Base-by-base conservation (phyloP, 2,888 invertebrate genomes). In the Clunio marinus region DNA sequence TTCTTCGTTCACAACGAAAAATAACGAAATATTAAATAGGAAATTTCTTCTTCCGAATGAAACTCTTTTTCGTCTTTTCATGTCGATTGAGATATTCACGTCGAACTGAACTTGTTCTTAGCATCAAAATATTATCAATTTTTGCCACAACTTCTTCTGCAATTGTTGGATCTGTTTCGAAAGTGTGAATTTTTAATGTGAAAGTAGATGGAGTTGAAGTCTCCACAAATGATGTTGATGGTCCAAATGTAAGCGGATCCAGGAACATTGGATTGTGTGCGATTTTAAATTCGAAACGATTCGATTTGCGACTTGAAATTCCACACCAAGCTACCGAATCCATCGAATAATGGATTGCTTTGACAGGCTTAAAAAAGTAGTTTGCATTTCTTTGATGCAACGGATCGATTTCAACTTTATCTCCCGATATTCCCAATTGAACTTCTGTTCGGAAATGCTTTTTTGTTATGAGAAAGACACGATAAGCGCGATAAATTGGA, bases 371-470 rank as follows among this genome's bases (percentile, higher is more conserved):
- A 55, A 81, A 78, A 83, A 84, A 85, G 75, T 88, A 86, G 70
- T 85, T 86, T 68, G 84, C 81, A 74, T 84, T 85, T 73, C 84
- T 83, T 37, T 85, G 83, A 32, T 87, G 85, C 24, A 90, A 83
- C 0, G 93, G 93, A 76, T 93, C 93, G 67, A 96, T 91, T 80
- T 96, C 96, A 70, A 96, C 87, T 76, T 92, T 90, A 73, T 95
- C 94, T 4, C 93, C 88, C 13, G 93, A 93, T 71, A 96, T 88
- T 58, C 93, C 91, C 51, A 96, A 81, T 74, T 91, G 90, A 2
- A 95, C 91, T 73, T 91, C 89, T 17, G 88, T 88, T 77, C 89
- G 93, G 22, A 91, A 84, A 72, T 90, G 81, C 70, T 93, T 85
- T 81, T 89, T 91, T 74, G 88, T 88, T 32, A 92, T 81, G 72